Percentiles rank a stretch among this genome's conserved stretches.
Conservation (phyloP, 2,113 vertebrate species). For the Rhea americana region DNA sequence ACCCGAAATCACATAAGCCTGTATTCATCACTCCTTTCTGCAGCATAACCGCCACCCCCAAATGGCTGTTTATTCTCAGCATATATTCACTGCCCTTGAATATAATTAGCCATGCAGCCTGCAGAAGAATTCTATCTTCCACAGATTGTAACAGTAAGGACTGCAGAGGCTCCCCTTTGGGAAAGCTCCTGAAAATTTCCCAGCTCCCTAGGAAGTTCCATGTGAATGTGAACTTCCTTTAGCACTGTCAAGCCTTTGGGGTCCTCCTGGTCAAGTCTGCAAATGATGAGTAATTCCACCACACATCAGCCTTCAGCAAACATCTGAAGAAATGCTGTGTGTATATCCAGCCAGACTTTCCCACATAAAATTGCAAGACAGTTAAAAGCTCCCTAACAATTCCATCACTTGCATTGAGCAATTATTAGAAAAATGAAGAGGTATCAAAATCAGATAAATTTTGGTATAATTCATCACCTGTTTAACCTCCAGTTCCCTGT, state of each 20-base stretch:
- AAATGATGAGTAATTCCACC: background rate
- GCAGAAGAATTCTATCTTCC: background rate
- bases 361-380: background rate
- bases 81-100: background rate
- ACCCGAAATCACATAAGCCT: background rate
- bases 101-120: background rate
- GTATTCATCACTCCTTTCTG: background rate
- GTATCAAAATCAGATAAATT: background rate
- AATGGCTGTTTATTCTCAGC: background rate
- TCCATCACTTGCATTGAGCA: background rate
- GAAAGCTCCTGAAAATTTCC: background rate
- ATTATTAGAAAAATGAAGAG: background rate
- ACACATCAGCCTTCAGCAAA: background rate
- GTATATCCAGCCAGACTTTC: background rate
- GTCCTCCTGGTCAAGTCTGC: background rate
- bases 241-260: background rate
- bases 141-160: background rate
- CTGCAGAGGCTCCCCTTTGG: background rate
- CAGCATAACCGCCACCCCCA: background rate
- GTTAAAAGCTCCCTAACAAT: background rate
- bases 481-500: background rate
- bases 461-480: background rate
- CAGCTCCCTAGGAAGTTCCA: background rate
- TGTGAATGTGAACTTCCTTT: background rate
- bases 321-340: background rate